Percentiles rank a stretch among this genome's conserved stretches.
Evolutionary conservation across 2,797 vertebrate genomes (phyloP).

Genomic region (Hephaestus fuliginosus): DNA sequence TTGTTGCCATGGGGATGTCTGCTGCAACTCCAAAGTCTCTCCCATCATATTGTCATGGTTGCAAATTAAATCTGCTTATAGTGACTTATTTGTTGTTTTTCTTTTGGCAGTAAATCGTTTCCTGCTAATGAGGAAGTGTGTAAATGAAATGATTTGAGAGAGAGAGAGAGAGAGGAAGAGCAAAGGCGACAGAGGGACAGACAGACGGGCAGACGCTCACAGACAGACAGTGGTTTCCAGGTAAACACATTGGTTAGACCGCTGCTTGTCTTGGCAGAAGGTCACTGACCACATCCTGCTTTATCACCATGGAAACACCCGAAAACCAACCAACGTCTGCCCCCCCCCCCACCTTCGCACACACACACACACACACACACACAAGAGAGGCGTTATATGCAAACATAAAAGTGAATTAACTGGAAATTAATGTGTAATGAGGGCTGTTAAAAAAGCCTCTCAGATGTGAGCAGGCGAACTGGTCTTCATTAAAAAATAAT

Average conservation of each 20-base stretch:
- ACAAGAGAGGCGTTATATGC: not conserved
- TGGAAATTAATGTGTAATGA: not conserved
- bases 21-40: constrained; percentile 34
- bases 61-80: constrained; percentile 42
- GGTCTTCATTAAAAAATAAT: not conserved
- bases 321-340: constrained; percentile 56
- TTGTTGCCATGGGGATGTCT: constrained; percentile 34
- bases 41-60: constrained; percentile 25
- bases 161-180: not conserved
- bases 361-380: constrained; percentile 7
- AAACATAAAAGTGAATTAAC: not conserved
- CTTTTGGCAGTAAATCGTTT: constrained; percentile 12
- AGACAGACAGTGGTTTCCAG: constrained; percentile 64
- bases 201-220: constrained; percentile 25
- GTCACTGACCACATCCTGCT: constrained; percentile 88
- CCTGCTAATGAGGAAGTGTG: constrained; percentile 19
- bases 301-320: constrained; percentile 86
- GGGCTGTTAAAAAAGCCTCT: not conserved
- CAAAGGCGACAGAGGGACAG: constrained; percentile 5
- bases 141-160: constrained; percentile 2
- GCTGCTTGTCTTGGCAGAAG: constrained; percentile 74
- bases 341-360: not conserved
- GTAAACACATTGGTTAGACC: constrained; percentile 80
- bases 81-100: constrained; percentile 35
- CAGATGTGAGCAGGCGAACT: not conserved